Evolutionary conservation across 1,140 invertebrate genomes (phyloP).

Genomic region (Caenorhabditis latens): DNA sequence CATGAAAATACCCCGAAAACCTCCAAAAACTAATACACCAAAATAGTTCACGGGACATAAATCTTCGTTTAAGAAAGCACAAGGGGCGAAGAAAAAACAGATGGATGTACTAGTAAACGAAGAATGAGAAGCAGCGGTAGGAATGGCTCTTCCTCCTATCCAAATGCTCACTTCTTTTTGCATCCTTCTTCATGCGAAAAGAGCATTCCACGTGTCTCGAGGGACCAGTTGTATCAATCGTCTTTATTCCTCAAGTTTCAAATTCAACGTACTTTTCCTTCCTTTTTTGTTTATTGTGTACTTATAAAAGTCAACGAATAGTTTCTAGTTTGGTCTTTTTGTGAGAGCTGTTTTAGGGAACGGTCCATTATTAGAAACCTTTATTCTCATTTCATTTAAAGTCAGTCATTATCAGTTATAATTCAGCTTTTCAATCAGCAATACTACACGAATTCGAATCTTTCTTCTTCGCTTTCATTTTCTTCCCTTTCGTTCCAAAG

Average conservation of each 20-base stretch:
- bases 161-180: slow-evolving; percentile 54
- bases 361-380: too few species aligned
- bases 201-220: slow-evolving; percentile 53
- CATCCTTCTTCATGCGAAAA: slow-evolving; percentile 36
- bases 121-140: not conserved
- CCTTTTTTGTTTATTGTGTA: not conserved
- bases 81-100: slow-evolving; percentile 6
- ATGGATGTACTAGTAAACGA: slow-evolving; percentile 6
- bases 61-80: not conserved
- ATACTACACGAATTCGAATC: not conserved
- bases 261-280: slow-evolving; percentile 15
- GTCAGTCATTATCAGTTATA: not conserved
- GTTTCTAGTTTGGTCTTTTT: not conserved
- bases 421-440: too few species aligned
- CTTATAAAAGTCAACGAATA: not conserved
- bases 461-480: not conserved
- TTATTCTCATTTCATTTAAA: not conserved
- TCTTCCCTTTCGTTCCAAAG: not conserved
- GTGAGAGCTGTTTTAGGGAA: too few species aligned
- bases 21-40: not conserved
- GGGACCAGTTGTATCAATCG: slow-evolving; percentile 55
- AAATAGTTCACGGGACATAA: not conserved
- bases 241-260: slow-evolving; percentile 44
- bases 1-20: not conserved
- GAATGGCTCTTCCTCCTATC: not conserved